Conservation (phyloP, 2,888 invertebrate species). For the Troilus luridus region DNA sequence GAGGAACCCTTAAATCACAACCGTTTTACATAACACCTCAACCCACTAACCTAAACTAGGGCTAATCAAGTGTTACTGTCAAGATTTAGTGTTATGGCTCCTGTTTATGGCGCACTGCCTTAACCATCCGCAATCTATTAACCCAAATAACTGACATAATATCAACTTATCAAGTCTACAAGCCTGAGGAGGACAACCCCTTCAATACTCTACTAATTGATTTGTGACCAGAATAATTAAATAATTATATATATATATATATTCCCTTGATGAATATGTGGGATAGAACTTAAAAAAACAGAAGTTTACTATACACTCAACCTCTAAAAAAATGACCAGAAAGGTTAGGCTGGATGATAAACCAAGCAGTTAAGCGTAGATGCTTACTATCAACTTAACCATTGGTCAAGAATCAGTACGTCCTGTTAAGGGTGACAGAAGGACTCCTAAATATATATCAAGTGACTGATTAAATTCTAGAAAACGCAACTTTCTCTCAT, state of each 20-base stretch:
- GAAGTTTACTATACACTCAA: too few relatives aligned
- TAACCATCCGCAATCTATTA: background rate
- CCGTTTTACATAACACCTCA: background rate
- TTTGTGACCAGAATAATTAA: background rate
- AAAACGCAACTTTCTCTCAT: too few relatives aligned
- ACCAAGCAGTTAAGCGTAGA: too few relatives aligned
- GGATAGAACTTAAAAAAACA: too few relatives aligned
- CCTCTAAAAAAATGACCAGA: too few relatives aligned
- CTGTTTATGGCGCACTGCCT: background rate
- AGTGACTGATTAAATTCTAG: too few relatives aligned
- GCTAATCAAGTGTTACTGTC: background rate
- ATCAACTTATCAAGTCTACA: background rate
- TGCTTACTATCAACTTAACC: too few relatives aligned
- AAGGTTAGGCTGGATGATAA: too few relatives aligned
- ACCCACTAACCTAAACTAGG: background rate
- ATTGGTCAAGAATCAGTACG: too few relatives aligned
- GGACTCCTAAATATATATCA: too few relatives aligned
- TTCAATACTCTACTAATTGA: background rate
- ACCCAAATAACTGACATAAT: conserved; percentile 4
- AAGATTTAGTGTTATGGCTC: background rate
- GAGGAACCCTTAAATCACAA: background rate
- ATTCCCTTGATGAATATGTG: too few relatives aligned
- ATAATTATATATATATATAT: background rate
- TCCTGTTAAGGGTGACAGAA: too few relatives aligned
- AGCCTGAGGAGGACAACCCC: background rate